These are phyloP conservation scores for Aethes cnicana DNA, from an alignment of 2,888 invertebrate species.

Conservation along the genomic window DNA sequence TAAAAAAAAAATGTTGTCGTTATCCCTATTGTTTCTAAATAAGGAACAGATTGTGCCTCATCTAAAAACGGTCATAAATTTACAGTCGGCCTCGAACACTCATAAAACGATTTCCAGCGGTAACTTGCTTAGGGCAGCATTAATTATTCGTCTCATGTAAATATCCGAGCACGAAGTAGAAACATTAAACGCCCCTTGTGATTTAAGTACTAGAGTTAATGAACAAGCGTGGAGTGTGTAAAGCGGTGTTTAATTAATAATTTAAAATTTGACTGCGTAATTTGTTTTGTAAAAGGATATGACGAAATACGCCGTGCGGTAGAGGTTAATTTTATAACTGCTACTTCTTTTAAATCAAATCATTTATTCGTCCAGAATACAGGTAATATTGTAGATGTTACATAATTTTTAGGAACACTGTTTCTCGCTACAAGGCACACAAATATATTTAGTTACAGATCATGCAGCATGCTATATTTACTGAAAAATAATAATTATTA, in stretches of 20 bases:
- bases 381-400: too few relatives aligned
- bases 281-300: conserved; percentile 3
- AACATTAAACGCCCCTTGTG: conserved; percentile 21
- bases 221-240: conserved; percentile 19
- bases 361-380: too few relatives aligned
- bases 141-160: conserved; percentile 15
- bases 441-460: too few relatives aligned
- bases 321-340: background rate
- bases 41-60: too few relatives aligned
- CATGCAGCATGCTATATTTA: too few relatives aligned
- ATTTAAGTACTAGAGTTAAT: conserved; percentile 28
- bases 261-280: conserved; percentile 4
- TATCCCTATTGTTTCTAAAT: too few relatives aligned
- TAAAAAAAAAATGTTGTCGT: too few relatives aligned
- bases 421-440: too few relatives aligned
- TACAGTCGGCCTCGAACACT: background rate
- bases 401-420: too few relatives aligned
- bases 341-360: too few relatives aligned
- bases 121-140: conserved; percentile 9
- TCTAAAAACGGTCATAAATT: too few relatives aligned
- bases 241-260: conserved; percentile 23
- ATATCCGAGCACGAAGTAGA: conserved; percentile 8
- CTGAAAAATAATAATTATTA: too few relatives aligned
- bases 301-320: background rate
- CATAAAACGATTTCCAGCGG: background rate